Conservation (phyloP, 2,888 invertebrate genomes). For the Mythimna ferrago region DNA sequence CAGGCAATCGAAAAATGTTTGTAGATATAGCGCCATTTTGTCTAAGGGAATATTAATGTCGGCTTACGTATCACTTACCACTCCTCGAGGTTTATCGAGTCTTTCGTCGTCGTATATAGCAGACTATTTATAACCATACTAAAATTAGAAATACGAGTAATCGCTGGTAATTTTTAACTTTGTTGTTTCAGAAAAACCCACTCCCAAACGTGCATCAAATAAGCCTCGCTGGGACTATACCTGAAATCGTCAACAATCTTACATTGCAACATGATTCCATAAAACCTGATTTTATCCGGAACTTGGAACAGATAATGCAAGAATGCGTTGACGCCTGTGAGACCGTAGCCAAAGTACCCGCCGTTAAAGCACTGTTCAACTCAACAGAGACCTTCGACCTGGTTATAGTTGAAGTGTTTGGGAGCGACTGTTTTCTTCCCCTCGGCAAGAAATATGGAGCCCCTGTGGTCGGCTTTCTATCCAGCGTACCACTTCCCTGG, state of each 20-base stretch:
- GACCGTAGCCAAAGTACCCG: constrained; percentile 81
- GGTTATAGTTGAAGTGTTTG: constrained; percentile 89
- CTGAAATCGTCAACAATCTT: constrained; percentile 85
- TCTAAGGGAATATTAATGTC: neutral
- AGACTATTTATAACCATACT: neutral
- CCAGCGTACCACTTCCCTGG: constrained; percentile 90
- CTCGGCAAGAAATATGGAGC: constrained; percentile 88
- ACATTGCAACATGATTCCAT: constrained; percentile 78
- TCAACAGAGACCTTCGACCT: constrained; percentile 82
- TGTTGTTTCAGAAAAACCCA: constrained; percentile 82
- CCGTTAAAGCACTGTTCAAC: constrained; percentile 81
- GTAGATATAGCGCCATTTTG: neutral
- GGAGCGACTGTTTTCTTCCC: constrained; percentile 90
- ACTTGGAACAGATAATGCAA: constrained; percentile 85
- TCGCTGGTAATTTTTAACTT: neutral
- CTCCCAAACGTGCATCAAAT: constrained; percentile 85
- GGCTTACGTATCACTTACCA: neutral
- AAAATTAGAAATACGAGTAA: neutral
- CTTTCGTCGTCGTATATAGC: neutral
- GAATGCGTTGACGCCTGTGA: constrained; percentile 88
- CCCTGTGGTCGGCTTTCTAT: constrained; percentile 89
- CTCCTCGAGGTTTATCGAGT: neutral
- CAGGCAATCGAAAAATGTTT: neutral
- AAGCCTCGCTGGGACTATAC: constrained; percentile 86
- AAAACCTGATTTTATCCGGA: constrained; percentile 82